Conservation (phyloP, 2,888 invertebrate species). For the Ceriagrion tenellum region DNA sequence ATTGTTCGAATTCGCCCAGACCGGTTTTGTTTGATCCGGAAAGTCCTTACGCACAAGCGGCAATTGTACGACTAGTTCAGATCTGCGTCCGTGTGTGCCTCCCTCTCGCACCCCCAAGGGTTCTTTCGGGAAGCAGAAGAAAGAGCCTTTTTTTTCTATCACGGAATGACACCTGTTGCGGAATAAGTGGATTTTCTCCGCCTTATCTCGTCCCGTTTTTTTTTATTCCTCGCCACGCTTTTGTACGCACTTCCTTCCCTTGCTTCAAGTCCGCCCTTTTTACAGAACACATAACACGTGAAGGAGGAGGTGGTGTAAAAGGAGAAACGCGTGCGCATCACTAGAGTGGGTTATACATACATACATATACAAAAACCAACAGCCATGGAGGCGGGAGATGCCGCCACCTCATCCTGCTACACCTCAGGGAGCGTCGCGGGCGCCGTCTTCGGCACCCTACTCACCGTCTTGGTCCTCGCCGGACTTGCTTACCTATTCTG, state of each 20-base stretch:
- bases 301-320: neutral
- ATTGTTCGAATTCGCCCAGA: neutral
- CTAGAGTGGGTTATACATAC: neutral
- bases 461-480: conserved; percentile 83
- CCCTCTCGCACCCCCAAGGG: neutral
- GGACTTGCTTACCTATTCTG: conserved; percentile 81
- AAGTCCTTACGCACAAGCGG: neutral
- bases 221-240: neutral
- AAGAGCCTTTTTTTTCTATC: neutral
- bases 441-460: conserved; percentile 85
- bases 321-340: neutral
- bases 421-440: conserved; percentile 86
- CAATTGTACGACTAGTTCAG: neutral
- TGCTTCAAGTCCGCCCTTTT: neutral
- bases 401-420: conserved; percentile 79
- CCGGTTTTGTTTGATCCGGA: neutral
- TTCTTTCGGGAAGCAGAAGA: neutral
- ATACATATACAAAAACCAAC: too few relatives aligned
- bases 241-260: neutral
- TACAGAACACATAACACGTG: neutral
- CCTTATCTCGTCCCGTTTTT: neutral
- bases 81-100: neutral
- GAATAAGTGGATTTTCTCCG: conserved; percentile 16
- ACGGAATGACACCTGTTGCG: conserved; percentile 1
- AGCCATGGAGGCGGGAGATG: conserved; percentile 72